A percentile compares a stretch with the other conserved stretches of the same genome.
phyloP scores from a whole-genome alignment of 2,888 invertebrate species.

The Philhelius pedissequus region DNA sequence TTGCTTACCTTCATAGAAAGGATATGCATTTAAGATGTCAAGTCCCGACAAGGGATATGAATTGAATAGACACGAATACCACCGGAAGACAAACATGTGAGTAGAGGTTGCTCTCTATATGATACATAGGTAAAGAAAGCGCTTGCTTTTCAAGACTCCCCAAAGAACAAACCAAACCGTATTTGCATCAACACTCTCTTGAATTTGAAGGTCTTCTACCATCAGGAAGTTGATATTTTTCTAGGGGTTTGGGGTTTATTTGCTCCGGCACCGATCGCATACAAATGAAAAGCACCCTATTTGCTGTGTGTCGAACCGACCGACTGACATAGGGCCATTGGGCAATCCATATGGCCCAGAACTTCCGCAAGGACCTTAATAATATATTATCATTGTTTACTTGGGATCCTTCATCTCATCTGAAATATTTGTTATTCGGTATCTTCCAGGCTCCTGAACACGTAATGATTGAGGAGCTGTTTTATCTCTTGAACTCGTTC shows the following conservation, averaged over 20 bases:
- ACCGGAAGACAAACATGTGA: slow-evolving; percentile 38
- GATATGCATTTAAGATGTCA: slow-evolving; percentile 26
- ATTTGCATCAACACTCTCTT: slow-evolving; percentile 39
- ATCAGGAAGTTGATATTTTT: slow-evolving; percentile 41
- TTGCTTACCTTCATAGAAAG: slow-evolving; percentile 1
- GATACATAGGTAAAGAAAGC: slow-evolving; percentile 32
- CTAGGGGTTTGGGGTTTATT: background rate
- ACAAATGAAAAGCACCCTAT: slow-evolving; percentile 45
- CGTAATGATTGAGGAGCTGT: slow-evolving; percentile 31
- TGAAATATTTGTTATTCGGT: slow-evolving; percentile 53
- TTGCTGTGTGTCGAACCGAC: slow-evolving; percentile 12
- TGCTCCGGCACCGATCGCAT: slow-evolving; percentile 28
- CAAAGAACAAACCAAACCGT: background rate
- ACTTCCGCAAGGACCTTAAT: slow-evolving; percentile 29
- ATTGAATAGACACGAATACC: slow-evolving; percentile 13
- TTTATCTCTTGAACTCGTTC: slow-evolving; percentile 19
- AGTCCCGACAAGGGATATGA: background rate
- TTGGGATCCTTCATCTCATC: slow-evolving; percentile 21
- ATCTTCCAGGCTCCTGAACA: slow-evolving; percentile 44
- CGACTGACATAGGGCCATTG: slow-evolving; percentile 8
- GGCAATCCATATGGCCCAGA: background rate
- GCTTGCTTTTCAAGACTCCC: slow-evolving; percentile 10
- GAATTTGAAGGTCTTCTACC: background rate
- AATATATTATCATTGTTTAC: slow-evolving; percentile 55
- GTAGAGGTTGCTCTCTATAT: background rate